Evolutionary conservation across 2,113 vertebrate species (phyloP).

Genomic region (Alces alces): DNA sequence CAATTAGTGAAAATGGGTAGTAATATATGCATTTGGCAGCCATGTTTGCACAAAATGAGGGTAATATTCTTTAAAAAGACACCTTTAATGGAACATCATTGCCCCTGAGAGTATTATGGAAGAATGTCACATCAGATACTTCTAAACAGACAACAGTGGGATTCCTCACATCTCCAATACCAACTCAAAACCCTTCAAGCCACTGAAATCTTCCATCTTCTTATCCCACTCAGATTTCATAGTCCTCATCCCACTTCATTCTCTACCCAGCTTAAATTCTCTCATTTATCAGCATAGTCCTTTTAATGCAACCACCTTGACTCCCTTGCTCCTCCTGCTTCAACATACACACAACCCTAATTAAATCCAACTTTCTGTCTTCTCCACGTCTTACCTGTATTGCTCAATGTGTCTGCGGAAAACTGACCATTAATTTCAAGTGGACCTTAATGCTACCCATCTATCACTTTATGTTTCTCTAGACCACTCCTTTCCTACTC

Average conservation of each 20-base stretch:
- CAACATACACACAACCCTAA: background rate
- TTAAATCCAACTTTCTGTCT: background rate
- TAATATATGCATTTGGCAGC: slow-evolving; percentile 46
- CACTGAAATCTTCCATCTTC: background rate
- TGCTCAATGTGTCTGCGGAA: background rate
- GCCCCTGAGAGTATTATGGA: slow-evolving; percentile 33
- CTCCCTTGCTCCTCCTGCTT: background rate
- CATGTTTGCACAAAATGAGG: slow-evolving; percentile 40
- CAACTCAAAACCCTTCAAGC: background rate
- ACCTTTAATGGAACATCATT: slow-evolving; percentile 25
- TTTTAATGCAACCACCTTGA: background rate
- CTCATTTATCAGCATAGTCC: background rate
- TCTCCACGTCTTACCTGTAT: background rate
- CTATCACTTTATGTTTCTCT: background rate
- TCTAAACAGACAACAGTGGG: background rate
- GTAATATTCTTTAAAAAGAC: slow-evolving; percentile 57
- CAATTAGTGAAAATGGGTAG: slow-evolving; percentile 39
- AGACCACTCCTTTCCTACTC: background rate
- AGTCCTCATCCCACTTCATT: background rate
- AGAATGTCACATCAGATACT: background rate
- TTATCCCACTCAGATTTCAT: background rate
- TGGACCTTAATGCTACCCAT: background rate
- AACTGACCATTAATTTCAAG: background rate
- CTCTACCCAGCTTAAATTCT: background rate
- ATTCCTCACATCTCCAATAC: background rate